Evolutionary conservation across 2,888 invertebrate species (phyloP).

Genomic region (Caenorhabditis sp.): DNA sequence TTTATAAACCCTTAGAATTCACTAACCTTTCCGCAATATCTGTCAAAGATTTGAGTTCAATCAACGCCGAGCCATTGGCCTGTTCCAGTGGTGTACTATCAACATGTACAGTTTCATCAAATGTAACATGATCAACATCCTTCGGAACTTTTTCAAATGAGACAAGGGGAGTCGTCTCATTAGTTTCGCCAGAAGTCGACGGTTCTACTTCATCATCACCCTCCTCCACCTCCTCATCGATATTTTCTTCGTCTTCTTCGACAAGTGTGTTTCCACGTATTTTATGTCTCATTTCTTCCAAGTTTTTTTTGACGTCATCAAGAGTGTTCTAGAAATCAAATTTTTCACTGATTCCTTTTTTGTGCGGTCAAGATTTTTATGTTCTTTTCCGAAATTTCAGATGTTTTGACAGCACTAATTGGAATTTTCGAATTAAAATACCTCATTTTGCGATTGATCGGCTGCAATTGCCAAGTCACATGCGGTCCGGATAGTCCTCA

Average conservation of each 20-base stretch:
- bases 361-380: neutral
- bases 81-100: neutral
- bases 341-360: neutral
- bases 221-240: slow-evolving; percentile 11
- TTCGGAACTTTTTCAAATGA: slow-evolving; percentile 28
- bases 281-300: neutral
- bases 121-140: neutral
- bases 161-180: slow-evolving; percentile 34
- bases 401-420: neutral
- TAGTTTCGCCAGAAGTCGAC: slow-evolving; percentile 4
- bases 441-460: slow-evolving; percentile 31
- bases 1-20: too few relatives aligned
- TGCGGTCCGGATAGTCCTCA: slow-evolving; percentile 46
- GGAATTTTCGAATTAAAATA: neutral
- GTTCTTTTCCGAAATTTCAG: too few relatives aligned
- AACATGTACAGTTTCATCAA: neutral
- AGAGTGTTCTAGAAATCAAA: neutral
- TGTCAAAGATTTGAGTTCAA: neutral
- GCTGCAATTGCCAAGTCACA: slow-evolving; percentile 39
- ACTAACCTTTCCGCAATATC: neutral
- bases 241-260: slow-evolving; percentile 11
- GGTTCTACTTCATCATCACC: slow-evolving; percentile 18
- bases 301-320: neutral
- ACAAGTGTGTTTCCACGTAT: neutral
- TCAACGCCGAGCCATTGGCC: neutral